phyloP scores from a whole-genome alignment of 2,113 vertebrate genomes.

The Daphoenositta chrysoptera region DNA sequence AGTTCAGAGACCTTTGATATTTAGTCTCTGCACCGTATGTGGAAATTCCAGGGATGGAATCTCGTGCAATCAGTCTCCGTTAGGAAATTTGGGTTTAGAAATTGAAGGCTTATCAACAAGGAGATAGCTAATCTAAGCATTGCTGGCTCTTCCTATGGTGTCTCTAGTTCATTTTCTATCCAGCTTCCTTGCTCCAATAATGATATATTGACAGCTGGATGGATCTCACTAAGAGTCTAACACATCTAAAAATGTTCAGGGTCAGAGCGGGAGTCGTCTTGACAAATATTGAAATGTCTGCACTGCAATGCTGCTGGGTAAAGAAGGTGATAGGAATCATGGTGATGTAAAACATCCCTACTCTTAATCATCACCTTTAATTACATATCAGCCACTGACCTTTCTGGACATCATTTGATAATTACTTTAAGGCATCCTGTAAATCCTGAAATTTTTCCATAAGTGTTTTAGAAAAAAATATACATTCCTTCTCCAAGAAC shows the following conservation, averaged over 20 bases:
- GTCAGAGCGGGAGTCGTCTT: neutral
- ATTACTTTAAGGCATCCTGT: neutral
- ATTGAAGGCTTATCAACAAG: neutral
- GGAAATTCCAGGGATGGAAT: neutral
- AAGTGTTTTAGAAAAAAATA: neutral
- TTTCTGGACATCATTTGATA: neutral
- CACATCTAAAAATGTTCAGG: neutral
- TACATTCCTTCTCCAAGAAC: neutral
- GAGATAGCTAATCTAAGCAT: neutral
- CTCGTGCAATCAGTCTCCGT: neutral
- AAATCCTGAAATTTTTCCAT: neutral
- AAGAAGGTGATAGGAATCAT: neutral
- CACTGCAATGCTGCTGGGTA: neutral
- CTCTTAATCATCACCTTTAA: neutral
- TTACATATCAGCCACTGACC: neutral
- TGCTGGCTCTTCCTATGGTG: neutral
- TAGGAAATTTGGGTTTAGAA: neutral
- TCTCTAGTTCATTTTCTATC: neutral
- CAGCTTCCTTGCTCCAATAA: neutral
- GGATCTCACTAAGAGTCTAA: neutral
- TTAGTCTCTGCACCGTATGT: neutral
- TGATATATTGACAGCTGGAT: neutral
- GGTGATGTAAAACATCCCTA: neutral
- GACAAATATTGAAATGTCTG: neutral
- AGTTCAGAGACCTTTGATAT: constrained; percentile 57